These are phyloP conservation scores for Parnassius orleans DNA, from an alignment of 2,888 invertebrate species.

Conservation along the genomic window DNA sequence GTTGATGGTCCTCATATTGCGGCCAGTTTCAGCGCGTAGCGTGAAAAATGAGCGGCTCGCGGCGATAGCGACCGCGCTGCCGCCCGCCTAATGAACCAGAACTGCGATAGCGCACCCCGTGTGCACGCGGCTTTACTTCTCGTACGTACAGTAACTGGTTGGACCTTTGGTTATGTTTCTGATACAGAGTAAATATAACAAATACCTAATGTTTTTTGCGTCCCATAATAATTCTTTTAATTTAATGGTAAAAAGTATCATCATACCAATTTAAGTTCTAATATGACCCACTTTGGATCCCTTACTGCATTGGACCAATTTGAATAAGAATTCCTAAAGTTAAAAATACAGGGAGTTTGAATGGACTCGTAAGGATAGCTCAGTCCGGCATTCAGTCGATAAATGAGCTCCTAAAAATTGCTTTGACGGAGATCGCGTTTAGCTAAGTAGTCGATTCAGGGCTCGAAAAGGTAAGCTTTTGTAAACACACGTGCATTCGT, in stretches of 20 bases:
- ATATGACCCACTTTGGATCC: conserved; percentile 1
- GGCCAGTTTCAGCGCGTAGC: conserved; percentile 33
- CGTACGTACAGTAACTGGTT: conserved; percentile 9
- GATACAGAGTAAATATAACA: no score
- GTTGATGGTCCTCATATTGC: conserved; percentile 5
- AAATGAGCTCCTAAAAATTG: conserved; percentile 55
- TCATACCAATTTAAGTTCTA: neutral
- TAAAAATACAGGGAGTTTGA: conserved; percentile 18
- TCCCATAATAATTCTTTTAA: no score
- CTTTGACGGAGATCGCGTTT: conserved; percentile 46
- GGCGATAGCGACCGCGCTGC: conserved; percentile 53
- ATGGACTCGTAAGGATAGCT: conserved; percentile 49
- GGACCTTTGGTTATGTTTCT: no score
- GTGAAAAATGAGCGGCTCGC: conserved; percentile 69
- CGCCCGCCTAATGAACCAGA: conserved; percentile 73
- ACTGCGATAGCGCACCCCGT: conserved; percentile 68
- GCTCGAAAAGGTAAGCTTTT: conserved; percentile 54
- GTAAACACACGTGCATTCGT: conserved; percentile 45
- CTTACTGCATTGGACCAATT: conserved; percentile 8
- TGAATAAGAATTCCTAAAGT: conserved; percentile 12
- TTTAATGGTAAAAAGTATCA: no score
- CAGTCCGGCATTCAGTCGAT: conserved; percentile 61
- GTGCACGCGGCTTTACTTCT: conserved; percentile 52
- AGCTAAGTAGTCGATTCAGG: conserved; percentile 52
- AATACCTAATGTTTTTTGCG: no score